phyloP scores from a whole-genome alignment of 2,888 invertebrate genomes.

The Melanostoma scalare region DNA sequence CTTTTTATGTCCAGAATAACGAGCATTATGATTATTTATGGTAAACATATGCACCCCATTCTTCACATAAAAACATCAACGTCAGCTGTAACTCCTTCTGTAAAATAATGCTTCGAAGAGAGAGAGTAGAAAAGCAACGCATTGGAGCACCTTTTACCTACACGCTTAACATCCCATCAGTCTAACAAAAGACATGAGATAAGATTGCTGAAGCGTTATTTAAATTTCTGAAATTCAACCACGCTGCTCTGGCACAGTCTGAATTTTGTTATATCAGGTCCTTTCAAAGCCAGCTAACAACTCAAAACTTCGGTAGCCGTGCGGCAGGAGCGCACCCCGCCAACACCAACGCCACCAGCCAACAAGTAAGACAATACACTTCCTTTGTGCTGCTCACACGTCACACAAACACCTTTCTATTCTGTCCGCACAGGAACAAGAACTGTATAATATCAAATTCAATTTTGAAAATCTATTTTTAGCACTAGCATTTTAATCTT shows the following conservation, averaged over 20 bases:
- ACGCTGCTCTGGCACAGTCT: conserved; percentile 21
- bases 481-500: conserved; percentile 31
- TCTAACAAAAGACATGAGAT: conserved; percentile 44
- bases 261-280: neutral
- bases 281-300: conserved; percentile 33
- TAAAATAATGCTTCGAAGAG: conserved; percentile 15
- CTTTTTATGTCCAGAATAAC: conserved; percentile 62
- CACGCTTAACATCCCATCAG: conserved; percentile 36
- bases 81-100: conserved; percentile 18
- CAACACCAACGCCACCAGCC: conserved; percentile 3
- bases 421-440: neutral
- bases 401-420: neutral
- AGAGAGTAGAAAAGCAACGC: conserved; percentile 1
- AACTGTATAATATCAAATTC: conserved; percentile 45
- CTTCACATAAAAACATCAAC: conserved; percentile 1
- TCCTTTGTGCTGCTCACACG: conserved; percentile 16
- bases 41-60: conserved; percentile 65
- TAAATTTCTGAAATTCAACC: conserved; percentile 66
- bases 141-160: neutral
- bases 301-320: conserved; percentile 16
- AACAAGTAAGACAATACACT: conserved; percentile 23
- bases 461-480: conserved; percentile 45
- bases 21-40: conserved; percentile 65
- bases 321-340: neutral
- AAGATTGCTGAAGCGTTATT: conserved; percentile 65